Conservation (phyloP, 2,113 vertebrate genomes). For the Puffinus mauretanicus region DNA sequence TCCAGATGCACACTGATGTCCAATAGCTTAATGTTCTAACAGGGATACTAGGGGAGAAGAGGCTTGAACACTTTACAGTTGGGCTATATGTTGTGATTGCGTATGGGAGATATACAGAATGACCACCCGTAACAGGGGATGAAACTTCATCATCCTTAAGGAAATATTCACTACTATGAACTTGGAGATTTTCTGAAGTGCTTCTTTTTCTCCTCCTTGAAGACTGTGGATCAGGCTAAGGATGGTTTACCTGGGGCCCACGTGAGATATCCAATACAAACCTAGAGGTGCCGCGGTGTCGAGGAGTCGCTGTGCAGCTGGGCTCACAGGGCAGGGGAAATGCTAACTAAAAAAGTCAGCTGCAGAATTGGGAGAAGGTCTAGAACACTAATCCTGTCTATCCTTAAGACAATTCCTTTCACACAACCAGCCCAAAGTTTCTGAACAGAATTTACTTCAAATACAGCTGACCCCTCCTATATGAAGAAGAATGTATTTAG, state of each 20-base stretch:
- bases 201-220: background rate
- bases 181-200: background rate
- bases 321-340: background rate
- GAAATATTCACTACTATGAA: background rate
- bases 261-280: accelerated
- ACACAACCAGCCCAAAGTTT: background rate
- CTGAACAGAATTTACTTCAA: background rate
- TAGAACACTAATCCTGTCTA: background rate
- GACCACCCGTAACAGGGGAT: background rate
- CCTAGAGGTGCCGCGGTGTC: background rate
- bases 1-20: background rate
- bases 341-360: background rate
- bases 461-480: background rate
- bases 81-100: background rate
- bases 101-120: background rate
- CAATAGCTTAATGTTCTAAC: background rate
- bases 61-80: background rate
- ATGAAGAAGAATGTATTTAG: background rate
- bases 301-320: background rate
- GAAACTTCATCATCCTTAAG: background rate
- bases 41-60: background rate
- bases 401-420: background rate
- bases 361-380: background rate
- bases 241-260: background rate
- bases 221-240: background rate